Evolutionary conservation across 2,113 vertebrate species (phyloP), one percentile per base, ranked within the genome.

Genomic region (Ophthalmolycus amberensis): DNA sequence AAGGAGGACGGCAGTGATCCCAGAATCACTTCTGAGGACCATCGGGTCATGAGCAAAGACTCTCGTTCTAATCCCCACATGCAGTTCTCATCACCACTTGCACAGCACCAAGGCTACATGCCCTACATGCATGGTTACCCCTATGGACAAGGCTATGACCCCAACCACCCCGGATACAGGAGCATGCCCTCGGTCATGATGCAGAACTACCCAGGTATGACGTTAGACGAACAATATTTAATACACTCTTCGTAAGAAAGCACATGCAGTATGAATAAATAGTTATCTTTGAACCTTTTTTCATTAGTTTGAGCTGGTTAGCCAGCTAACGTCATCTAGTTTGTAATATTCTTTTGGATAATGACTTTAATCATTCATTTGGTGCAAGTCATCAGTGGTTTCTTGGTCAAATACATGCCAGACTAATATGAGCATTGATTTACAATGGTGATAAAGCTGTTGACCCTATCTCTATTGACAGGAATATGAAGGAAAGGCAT

Each of bases 51-150:
- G 90, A 96, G 93, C 90, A 99, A 99, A 95, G 98, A 99, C 84
- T 94, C 96, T 83, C 95, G 98, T 46, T 94, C 97, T 12, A 96
- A 97, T 5, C 93, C 96, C 81, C 98, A 99, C 10, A 97, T 99
- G 93, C 96, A 97, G 1, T 98, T 99, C 87, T 97, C 97, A 58
- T 98, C 98, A 14, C 96, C 97, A 7, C 96, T 99, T 91, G 96
- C 96, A 2, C 98, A 99, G 91, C 98, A 99, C 75, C 98, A 99
- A 92, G 96, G 98, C 75, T 99, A 99, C 94, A 96, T 99, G 94
- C 97, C 97, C 80, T 99, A 99, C 92, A 98, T 99, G 97, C 98
- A 98, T 15, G 97, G 98, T 89, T 99, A 99, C 92, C 97, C 98
- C 75, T 99, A 99, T 85, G 97, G 97, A 92, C 98, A 99, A 93